A percentile compares a stretch with the other conserved stretches of the same genome.
phyloP scores from a whole-genome alignment of 2,888 invertebrate species.

The Agrotis exclamationis region DNA sequence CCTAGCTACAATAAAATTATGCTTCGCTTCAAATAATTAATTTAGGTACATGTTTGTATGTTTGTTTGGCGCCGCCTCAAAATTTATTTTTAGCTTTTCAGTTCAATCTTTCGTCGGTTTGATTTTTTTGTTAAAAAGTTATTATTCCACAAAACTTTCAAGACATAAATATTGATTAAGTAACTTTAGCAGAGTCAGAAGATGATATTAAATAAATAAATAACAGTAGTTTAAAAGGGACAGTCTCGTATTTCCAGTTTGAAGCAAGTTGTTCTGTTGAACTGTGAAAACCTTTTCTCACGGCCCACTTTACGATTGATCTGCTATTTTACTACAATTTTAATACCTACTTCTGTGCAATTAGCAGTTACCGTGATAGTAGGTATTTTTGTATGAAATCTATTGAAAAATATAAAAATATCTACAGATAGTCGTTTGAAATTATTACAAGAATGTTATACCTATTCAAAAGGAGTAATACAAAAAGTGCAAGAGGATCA shows the following conservation, averaged over 20 bases:
- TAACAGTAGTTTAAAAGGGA: slow-evolving; percentile 42
- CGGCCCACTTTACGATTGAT: slow-evolving; percentile 56
- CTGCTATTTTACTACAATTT: slow-evolving; percentile 33
- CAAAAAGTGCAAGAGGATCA: slow-evolving; percentile 22
- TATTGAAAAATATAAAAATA: neutral
- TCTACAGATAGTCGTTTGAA: too few relatives aligned
- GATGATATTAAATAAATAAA: slow-evolving; percentile 34
- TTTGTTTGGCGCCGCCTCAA: too few relatives aligned
- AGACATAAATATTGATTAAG: slow-evolving; percentile 15
- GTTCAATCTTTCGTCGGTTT: too few relatives aligned
- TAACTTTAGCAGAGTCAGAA: slow-evolving; percentile 14
- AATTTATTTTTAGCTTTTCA: too few relatives aligned
- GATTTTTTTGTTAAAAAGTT: too few relatives aligned
- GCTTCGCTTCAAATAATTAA: too few relatives aligned
- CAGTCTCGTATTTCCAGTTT: slow-evolving; percentile 53
- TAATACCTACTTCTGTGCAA: slow-evolving; percentile 23
- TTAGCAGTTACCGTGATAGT: slow-evolving; percentile 1
- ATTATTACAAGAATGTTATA: too few relatives aligned
- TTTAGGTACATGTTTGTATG: too few relatives aligned
- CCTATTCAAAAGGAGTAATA: slow-evolving; percentile 1
- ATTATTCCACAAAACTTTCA: slow-evolving; percentile 3
- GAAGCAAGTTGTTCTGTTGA: slow-evolving; percentile 35
- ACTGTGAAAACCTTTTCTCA: slow-evolving; percentile 58
- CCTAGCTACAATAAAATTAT: too few relatives aligned
- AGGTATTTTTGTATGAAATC: neutral